phyloP scores from a whole-genome alignment of 2,797 vertebrate species.

The Orientallactaga sibirica region DNA sequence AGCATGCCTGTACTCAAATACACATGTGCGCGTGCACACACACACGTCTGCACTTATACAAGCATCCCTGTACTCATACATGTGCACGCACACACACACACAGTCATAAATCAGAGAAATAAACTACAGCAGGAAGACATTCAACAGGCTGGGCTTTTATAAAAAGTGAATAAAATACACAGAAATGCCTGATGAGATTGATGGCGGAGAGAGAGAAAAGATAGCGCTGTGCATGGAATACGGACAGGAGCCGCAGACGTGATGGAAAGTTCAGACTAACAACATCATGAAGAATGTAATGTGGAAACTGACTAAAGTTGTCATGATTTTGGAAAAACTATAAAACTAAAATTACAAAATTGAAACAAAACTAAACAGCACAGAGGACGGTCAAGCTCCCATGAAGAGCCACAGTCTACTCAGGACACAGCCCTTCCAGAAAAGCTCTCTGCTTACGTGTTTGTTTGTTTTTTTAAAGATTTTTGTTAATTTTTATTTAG shows the following conservation, averaged over 20 bases:
- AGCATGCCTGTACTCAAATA: background rate
- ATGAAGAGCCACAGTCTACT: constrained; percentile 1
- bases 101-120: background rate
- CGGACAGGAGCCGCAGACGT: background rate
- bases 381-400: background rate
- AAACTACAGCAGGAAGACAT: background rate
- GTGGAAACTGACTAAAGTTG: constrained; percentile 9
- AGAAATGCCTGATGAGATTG: background rate
- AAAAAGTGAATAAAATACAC: constrained; percentile 17
- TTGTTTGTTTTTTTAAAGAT: no score
- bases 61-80: no score
- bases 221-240: background rate
- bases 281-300: background rate
- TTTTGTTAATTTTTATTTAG: no score
- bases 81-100: background rate
- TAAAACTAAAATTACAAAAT: constrained; percentile 54
- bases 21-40: background rate
- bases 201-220: background rate
- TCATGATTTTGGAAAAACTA: background rate
- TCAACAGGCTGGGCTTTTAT: background rate
- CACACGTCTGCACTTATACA: no score
- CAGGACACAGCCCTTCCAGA: background rate
- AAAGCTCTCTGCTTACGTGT: background rate
- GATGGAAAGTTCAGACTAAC: constrained; percentile 23
- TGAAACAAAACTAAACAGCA: constrained; percentile 25